Percentiles rank a stretch among this genome's conserved stretches.
Conservation (phyloP, 2,888 invertebrate species). For the Rhagophthalmus giganteus region DNA sequence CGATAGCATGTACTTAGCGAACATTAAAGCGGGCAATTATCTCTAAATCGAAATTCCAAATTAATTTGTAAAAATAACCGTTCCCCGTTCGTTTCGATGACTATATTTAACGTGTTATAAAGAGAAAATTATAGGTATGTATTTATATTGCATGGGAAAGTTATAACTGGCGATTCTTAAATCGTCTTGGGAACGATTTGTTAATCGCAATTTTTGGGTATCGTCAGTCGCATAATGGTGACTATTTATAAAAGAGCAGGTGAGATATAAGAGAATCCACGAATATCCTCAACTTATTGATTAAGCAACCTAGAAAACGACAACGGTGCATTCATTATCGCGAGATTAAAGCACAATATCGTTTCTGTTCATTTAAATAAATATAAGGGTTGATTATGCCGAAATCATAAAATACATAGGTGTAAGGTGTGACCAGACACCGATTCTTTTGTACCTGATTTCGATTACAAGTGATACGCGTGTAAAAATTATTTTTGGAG, state of each 20-base stretch:
- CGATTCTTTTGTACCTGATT: constrained; percentile 23
- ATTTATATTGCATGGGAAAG: no score
- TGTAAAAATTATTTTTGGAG: constrained; percentile 7
- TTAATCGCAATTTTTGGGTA: no score
- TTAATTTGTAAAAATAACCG: background rate
- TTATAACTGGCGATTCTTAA: no score
- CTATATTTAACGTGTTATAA: no score
- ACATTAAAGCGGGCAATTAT: constrained; percentile 10
- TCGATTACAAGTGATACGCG: constrained; percentile 23
- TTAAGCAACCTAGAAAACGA: no score
- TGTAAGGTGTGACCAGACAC: constrained; percentile 27
- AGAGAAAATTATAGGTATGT: no score
- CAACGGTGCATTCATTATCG: constrained; percentile 27
- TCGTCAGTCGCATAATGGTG: no score
- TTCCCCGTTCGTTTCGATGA: background rate
- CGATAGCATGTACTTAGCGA: constrained; percentile 23
- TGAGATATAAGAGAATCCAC: no score
- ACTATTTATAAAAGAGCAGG: no score
- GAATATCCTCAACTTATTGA: no score
- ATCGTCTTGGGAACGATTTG: no score
- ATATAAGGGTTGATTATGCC: constrained; percentile 21
- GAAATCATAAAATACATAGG: constrained; percentile 13
- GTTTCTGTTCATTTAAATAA: constrained; percentile 21
- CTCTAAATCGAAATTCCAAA: constrained; percentile 7
- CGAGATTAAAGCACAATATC: constrained; percentile 14